Percentiles rank a stretch among this genome's conserved stretches.
Conservation (phyloP, 2,888 invertebrate genomes). For the Machimus rusticus region DNA sequence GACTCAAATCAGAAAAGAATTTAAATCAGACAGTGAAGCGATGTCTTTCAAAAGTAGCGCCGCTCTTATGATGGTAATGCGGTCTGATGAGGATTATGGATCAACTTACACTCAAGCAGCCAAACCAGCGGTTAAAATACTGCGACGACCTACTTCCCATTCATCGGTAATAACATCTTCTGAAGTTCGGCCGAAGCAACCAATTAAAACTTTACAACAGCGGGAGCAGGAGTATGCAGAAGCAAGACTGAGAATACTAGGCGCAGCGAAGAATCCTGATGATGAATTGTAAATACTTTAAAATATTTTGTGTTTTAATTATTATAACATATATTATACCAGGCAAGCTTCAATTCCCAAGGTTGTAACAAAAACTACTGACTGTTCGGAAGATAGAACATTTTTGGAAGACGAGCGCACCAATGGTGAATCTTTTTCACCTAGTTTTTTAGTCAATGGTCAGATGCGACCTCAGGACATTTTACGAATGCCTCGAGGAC, state of each 20-base stretch:
- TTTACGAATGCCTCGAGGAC: slow-evolving; percentile 78
- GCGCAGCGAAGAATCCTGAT: slow-evolving; percentile 83
- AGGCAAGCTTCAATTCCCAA: slow-evolving; percentile 44
- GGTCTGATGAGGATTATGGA: slow-evolving; percentile 80
- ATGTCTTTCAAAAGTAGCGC: slow-evolving; percentile 55
- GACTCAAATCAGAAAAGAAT: slow-evolving; percentile 42
- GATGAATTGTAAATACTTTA: slow-evolving; percentile 67
- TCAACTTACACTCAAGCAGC: slow-evolving; percentile 78
- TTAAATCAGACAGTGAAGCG: slow-evolving; percentile 51
- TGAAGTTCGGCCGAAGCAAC: slow-evolving; percentile 74
- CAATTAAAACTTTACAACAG: slow-evolving; percentile 85
- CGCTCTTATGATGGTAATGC: slow-evolving; percentile 75
- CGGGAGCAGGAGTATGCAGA: slow-evolving; percentile 94
- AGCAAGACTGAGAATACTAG: slow-evolving; percentile 88
- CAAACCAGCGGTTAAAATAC: slow-evolving; percentile 83
- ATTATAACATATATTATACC: slow-evolving; percentile 63
- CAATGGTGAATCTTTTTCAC: not conserved
- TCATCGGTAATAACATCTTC: slow-evolving; percentile 69
- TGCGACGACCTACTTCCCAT: slow-evolving; percentile 74
- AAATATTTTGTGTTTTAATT: slow-evolving; percentile 51
- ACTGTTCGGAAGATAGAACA: not conserved
- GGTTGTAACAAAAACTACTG: slow-evolving; percentile 33
- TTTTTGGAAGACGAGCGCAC: not conserved
- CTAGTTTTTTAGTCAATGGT: slow-evolving; percentile 25
- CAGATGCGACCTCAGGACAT: slow-evolving; percentile 19